Conservation (phyloP, 2,113 vertebrate species). For the Ammospiza nelsoni region DNA sequence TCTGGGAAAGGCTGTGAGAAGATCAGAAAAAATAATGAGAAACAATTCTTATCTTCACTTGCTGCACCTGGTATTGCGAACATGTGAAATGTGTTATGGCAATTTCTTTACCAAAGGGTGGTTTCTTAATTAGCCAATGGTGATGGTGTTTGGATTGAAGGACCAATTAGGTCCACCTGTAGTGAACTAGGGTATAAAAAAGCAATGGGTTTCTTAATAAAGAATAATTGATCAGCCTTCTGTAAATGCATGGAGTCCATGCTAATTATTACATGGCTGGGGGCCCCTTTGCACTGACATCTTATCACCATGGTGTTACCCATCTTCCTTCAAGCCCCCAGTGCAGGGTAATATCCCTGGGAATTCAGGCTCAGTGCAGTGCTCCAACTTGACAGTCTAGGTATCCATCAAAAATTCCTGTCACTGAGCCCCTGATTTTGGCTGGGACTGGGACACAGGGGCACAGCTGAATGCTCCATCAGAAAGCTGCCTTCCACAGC, state of each 20-base stretch:
- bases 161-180: background rate
- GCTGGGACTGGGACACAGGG: background rate
- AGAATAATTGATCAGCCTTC: background rate
- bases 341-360: rapidly evolving
- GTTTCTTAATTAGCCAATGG: background rate
- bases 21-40: background rate
- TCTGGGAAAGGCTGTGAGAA: background rate
- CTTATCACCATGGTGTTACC: background rate
- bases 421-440: background rate
- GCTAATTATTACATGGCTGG: background rate
- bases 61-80: background rate
- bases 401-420: background rate
- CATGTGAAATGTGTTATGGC: background rate
- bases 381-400: background rate
- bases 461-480: background rate
- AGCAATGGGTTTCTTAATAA: background rate
- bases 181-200: background rate
- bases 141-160: background rate
- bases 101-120: background rate
- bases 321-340: background rate
- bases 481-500: background rate
- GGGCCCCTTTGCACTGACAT: background rate
- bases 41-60: background rate
- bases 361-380: background rate
- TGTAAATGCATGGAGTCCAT: background rate